phyloP scores from a whole-genome alignment of 2,888 invertebrate species.

The Eurois occulta region DNA sequence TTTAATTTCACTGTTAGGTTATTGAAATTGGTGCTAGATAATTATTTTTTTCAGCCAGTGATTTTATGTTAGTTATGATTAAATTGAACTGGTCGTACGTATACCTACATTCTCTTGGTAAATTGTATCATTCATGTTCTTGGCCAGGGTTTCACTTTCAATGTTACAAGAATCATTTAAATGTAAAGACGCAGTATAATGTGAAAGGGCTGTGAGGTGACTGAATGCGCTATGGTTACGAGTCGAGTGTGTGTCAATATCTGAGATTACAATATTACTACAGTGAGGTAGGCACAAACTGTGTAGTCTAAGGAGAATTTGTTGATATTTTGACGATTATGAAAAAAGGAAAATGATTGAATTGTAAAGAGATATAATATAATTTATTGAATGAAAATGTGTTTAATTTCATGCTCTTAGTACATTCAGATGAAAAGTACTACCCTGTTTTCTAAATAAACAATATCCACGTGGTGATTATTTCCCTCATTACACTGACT shows the following conservation, averaged over 20 bases:
- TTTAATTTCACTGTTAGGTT: constrained; percentile 73
- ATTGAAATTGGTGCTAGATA: constrained; percentile 84
- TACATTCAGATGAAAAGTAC: background rate
- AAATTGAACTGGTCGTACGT: constrained; percentile 50
- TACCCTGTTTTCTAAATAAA: background rate
- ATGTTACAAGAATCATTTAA: constrained; percentile 51
- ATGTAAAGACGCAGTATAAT: constrained; percentile 54
- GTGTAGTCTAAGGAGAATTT: constrained; percentile 82
- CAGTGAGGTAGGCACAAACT: constrained; percentile 86
- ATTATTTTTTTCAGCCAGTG: constrained; percentile 77
- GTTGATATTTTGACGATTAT: constrained; percentile 87
- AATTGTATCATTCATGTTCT: constrained; percentile 53
- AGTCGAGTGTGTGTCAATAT: constrained; percentile 70
- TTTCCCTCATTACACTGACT: background rate
- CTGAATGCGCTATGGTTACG: constrained; percentile 70
- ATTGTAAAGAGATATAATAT: constrained; percentile 86
- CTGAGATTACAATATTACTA: constrained; percentile 65
- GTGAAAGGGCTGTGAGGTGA: constrained; percentile 75
- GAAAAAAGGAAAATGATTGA: constrained; percentile 85
- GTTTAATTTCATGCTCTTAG: constrained; percentile 55
- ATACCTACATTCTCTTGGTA: constrained; percentile 33
- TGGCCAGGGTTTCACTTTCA: constrained; percentile 57
- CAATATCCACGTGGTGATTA: background rate
- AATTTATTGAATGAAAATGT: constrained; percentile 85
- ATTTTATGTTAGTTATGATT: constrained; percentile 69